Evolutionary conservation across 2,888 invertebrate genomes (phyloP), one percentile per base, ranked within the genome.

Genomic region (Leptopterna dolabrata): DNA sequence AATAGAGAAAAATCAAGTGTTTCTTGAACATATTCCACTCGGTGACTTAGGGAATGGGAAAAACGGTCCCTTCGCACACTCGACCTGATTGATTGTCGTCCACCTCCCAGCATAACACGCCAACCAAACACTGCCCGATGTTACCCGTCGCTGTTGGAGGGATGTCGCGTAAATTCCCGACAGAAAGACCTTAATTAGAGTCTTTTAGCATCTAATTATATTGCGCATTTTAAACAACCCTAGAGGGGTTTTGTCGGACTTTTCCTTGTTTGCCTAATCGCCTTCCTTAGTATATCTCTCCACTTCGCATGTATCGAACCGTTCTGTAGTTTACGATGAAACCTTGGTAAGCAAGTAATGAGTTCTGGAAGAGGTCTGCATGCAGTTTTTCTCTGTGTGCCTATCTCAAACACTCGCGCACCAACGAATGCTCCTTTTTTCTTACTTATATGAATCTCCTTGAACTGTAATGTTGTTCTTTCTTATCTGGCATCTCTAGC

Each of bases 161-260:
- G 55, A 16, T 30, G 29, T 11, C 81, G 81, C 81, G 81, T 47
- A 24, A 36, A 78, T 47, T 81, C 47, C 80, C 24, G 1, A 45
- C 81, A 78, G 45, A 55, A 81, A 45, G 45, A 43, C 81, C 55
- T 81, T 81, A 81, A 81, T 81, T 81, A 55, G 55, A 55, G 81
- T 30, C 55, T 81, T 81, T 81, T 81, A 81, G 27, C 81, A 51
- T 81, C 81, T 81, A 81, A 81, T 81, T 81, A 81, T 81, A 55
- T 81, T 81, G 81, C 81, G 81, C 81, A 81, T 81, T 81, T 55
- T 81, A 81, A 81, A 81, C 81, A 29, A 81, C 16, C 36, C 36
- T n/a, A 27, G 13, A 4, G 24, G 7, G 63, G 63, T 63, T 63
- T 63, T 13, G 16, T 63, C 27, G 63, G 24, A 1, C 63, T 24